Conservation (phyloP, 2,113 vertebrate species). For the Grantiella picta region DNA sequence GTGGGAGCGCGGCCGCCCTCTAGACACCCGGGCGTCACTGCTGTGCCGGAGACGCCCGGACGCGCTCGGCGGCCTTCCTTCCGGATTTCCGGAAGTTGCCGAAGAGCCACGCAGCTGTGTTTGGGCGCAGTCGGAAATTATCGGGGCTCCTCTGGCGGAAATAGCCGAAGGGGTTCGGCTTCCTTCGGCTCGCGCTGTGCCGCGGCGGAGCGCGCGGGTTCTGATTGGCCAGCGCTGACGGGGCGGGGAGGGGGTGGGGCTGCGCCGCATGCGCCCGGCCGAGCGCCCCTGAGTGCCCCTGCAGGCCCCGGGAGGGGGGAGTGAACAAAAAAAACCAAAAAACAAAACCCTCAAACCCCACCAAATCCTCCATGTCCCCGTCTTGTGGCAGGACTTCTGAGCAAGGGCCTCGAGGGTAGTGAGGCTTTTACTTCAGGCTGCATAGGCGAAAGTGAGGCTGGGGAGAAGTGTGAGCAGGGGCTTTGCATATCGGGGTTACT, state of each 20-base stretch:
- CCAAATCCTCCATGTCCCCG: rapidly evolving
- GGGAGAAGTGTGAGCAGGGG: rapidly evolving
- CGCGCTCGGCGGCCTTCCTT: background rate
- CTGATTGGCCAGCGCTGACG: background rate
- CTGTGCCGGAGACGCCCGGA: background rate
- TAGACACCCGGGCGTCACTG: background rate
- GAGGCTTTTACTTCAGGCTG: rapidly evolving
- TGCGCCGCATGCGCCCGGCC: too few species aligned
- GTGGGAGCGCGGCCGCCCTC: rapidly evolving
- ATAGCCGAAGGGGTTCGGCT: background rate
- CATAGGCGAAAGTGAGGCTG: rapidly evolving
- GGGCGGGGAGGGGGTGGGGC: background rate
- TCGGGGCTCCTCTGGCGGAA: rapidly evolving
- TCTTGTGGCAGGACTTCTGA: too few species aligned
- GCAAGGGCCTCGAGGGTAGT: rapidly evolving
- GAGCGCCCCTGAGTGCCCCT: rapidly evolving
- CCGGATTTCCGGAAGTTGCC: background rate
- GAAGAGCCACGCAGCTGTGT: rapidly evolving
- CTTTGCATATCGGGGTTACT: rapidly evolving
- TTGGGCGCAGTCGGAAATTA: background rate
- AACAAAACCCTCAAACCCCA: rapidly evolving
- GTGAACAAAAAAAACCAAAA: too few species aligned
- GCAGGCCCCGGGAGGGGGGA: rapidly evolving
- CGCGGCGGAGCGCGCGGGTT: rapidly evolving
- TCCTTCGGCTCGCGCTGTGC: rapidly evolving